A percentile compares a stretch with the other conserved stretches of the same genome.
These are phyloP conservation scores for Salvelinus fontinalis DNA, from an alignment of 2,113 vertebrate genomes.

Conservation along the genomic window DNA sequence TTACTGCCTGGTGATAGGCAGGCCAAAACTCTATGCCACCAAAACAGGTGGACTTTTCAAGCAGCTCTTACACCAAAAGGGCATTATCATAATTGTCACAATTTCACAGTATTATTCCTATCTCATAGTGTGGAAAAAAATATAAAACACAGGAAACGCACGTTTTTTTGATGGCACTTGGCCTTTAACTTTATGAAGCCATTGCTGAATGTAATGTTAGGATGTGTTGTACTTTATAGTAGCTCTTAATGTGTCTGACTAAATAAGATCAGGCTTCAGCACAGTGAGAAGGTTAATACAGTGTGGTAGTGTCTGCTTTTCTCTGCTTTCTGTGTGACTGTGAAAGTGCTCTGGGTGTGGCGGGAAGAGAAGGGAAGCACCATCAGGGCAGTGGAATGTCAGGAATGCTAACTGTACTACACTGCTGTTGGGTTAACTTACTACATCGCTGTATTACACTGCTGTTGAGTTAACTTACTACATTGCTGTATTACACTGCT, in stretches of 20 bases:
- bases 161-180: too few species aligned
- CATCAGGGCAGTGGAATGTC: slow-evolving; percentile 27
- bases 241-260: not conserved
- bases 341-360: slow-evolving; percentile 25
- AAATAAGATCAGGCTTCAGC: too few species aligned
- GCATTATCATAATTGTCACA: not conserved
- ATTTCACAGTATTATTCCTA: too few species aligned
- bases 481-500: too few species aligned
- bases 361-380: slow-evolving; percentile 12
- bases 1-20: too few species aligned
- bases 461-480: too few species aligned
- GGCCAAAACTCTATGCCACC: too few species aligned
- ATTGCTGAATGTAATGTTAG: not conserved
- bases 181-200: not conserved
- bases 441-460: too few species aligned
- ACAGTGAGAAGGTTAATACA: not conserved
- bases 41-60: too few species aligned
- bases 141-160: too few species aligned
- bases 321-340: not conserved
- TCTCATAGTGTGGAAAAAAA: too few species aligned
- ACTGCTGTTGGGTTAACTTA: not conserved
- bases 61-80: too few species aligned
- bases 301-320: not conserved
- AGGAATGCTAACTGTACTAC: not conserved
- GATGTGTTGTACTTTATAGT: not conserved